Evolutionary conservation across 2,797 vertebrate species (phyloP), one percentile per base, ranked within the genome.

Genomic region (Myiotriccus ornatus): DNA sequence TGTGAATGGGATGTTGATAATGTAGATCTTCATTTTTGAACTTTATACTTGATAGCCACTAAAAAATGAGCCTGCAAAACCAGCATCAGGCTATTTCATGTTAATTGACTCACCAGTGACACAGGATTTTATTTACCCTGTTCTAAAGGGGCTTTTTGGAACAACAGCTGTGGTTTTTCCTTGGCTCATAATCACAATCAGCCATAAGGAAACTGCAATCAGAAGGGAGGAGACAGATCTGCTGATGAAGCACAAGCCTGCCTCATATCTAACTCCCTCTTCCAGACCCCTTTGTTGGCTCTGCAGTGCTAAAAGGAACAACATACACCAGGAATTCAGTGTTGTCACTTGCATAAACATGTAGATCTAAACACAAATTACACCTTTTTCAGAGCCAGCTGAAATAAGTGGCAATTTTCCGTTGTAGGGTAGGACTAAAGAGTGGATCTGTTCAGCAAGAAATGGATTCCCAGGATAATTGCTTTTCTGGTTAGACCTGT

Each of bases 191-290:
- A 85, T 85, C 70, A 93, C 37, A 69, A 84, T 6, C 59, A 91
- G 44, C 84, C 84, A 10, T 84, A 95, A 95, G 78, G 74, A 95
- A 95, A 84, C 77, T 74, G 70, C 67, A 93, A 14, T 93, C 81
- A 83, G 86, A 94, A 79, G 8, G 8, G 56, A 94, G 56, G 53
- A 93, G 94, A 93, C 78, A 60, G 88, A 95, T 89, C 49, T 94
- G 90, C 88, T 97, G 93, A 95, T 77, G 75, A 92, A 94, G 90
- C 86, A 92, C 83, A 93, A 96, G 67, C 68, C 56, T 93, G 46
- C 27, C 25, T 87, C 0, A 0, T 53, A 65, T 67, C 60, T 63
- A 30, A 88, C 80, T 90, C 63, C 59, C 63, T 76, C 44, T 68
- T 1, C 0, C 84, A 89, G 60, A 59, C 27, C 50, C 21, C 44